Conservation (phyloP, 1,140 invertebrate genomes). For the Acromyrmex charruanus region DNA sequence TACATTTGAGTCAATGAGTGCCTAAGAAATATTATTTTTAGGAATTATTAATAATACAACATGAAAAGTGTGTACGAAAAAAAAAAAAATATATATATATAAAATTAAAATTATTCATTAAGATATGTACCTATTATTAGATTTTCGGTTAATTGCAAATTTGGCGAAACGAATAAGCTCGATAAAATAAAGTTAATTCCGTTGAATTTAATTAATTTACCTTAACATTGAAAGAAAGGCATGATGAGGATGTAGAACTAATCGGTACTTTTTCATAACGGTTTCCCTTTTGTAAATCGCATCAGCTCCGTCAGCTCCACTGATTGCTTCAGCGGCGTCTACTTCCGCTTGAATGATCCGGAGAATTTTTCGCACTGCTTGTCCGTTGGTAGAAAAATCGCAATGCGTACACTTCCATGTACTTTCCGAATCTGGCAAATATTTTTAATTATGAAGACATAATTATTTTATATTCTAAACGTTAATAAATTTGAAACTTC, state of each 20-base stretch:
- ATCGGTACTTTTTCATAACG: constrained; percentile 88
- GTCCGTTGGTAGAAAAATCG: constrained; percentile 87
- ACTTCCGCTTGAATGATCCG: constrained; percentile 84
- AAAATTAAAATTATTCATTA: constrained; percentile 1
- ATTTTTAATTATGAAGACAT: neutral
- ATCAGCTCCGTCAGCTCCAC: constrained; percentile 85
- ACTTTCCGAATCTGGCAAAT: constrained; percentile 85
- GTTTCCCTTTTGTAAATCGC: constrained; percentile 89
- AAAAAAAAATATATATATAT: neutral
- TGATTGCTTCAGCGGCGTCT: constrained; percentile 80
- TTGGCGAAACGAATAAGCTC: neutral
- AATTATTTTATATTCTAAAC: constrained; percentile 20
- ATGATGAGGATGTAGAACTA: constrained; percentile 91
- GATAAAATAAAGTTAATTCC: neutral
- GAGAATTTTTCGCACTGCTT: constrained; percentile 87
- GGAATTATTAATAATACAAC: neutral
- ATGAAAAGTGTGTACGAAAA: no score
- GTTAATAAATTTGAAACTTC: neutral
- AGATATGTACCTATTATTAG: no score
- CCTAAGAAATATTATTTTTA: constrained; percentile 71
- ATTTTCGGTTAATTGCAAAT: no score
- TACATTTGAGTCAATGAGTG: constrained; percentile 91
- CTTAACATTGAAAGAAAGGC: constrained; percentile 89
- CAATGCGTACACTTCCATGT: constrained; percentile 92
- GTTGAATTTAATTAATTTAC: constrained; percentile 71